Conservation (phyloP, 2,797 vertebrate species). For the Calcarius lapponicus region DNA sequence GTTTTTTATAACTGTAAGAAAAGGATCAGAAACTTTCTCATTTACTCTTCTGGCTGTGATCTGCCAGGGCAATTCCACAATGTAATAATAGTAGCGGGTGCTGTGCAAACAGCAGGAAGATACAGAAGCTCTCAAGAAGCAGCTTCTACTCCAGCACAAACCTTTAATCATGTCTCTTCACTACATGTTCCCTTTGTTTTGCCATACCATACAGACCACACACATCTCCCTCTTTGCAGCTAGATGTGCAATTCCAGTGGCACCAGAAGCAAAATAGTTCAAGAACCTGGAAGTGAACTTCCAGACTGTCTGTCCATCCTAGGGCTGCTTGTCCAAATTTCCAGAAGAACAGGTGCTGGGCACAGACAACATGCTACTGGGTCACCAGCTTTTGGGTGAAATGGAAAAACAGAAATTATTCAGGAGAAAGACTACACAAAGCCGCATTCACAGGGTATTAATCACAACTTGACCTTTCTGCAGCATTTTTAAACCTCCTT, state of each 20-base stretch:
- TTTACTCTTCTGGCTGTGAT: not conserved
- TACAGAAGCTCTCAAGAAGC: not conserved
- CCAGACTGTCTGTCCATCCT: not conserved
- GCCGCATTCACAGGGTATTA: not conserved
- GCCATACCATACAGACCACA: not conserved
- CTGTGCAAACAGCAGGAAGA: not conserved
- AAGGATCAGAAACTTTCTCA: not conserved
- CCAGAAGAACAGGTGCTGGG: not conserved
- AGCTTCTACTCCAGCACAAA: not conserved
- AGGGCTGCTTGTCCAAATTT: not conserved
- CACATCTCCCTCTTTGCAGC: not conserved
- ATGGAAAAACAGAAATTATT: not conserved
- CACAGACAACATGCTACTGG: not conserved
- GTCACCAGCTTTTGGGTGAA: not conserved
- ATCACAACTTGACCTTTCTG: conserved; percentile 2
- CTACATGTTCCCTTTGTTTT: not conserved
- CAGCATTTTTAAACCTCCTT: not conserved
- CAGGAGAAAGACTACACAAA: not conserved
- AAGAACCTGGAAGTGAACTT: not conserved
- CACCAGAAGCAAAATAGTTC: not conserved
- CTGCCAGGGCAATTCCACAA: not conserved
- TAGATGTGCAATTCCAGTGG: not conserved
- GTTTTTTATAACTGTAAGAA: not conserved
- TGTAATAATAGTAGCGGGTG: not conserved
- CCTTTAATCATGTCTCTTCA: not conserved